Base-by-base conservation (phyloP, 2,113 vertebrate genomes). In the Mesocricetus auratus region DNA sequence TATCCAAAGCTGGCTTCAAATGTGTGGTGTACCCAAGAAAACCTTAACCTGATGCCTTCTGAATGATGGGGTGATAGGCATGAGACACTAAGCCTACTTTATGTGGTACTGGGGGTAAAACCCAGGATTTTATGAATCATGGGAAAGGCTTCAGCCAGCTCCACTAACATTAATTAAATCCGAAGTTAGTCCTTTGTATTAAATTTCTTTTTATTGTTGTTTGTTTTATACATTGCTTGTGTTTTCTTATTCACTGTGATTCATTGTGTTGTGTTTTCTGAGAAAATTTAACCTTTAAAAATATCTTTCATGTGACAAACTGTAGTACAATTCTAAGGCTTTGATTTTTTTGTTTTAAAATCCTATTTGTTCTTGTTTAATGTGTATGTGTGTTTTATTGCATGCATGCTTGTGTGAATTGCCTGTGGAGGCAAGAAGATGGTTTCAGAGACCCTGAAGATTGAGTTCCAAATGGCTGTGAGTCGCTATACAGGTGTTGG, bases 171-270 rank as follows among this genome's bases (percentile, higher is more conserved):
- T 89, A 64, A n/a, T 95, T 94, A 90, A 85, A 81, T 91, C 24
- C 89, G 33, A 96, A 82, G 85, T 78, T 85, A 7, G 0, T 81
- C 31, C 36, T 93, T 94, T 93, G 29, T 19, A 77, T 91, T 83
- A 87, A 91, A 74, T 87, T 78, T 13, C 2, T 42, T n/a, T 78
- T 17, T 42, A 24, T 26, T 85, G 58, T 2, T 64, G 8, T 85
- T 62, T 39, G 12, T 42, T 45, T 85, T 45, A 45, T 19, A 62
- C 1, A 15, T 85, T 29, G n/a, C 39, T 45, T 91, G 5, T 56
- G 89, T 71, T 97, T 95, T 95, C 6, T 88, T 62, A 26, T 74
- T 96, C 42, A 79, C 12, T 73, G 3, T 77, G 36, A 95, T 79
- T 81, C 64, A 50, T 0, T 78, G 19, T 83, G 8, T 58, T 85